Conservation (phyloP, 2,888 invertebrate species). For the Margaritifera margaritifera region DNA sequence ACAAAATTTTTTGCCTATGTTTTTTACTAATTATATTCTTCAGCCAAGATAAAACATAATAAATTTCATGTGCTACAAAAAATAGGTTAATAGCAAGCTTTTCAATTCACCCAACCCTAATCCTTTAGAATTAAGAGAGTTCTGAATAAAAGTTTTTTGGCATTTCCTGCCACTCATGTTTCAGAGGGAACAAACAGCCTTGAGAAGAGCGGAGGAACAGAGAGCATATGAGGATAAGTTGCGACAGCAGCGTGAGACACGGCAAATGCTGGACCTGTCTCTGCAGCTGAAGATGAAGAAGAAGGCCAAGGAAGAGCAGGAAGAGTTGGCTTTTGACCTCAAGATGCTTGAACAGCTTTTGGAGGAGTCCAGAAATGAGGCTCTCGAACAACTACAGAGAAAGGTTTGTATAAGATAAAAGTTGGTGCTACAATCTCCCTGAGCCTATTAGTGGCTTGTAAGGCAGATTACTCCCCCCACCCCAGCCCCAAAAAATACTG, state of each 20-base stretch:
- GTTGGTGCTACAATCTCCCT: not conserved
- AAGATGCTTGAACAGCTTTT: slow-evolving; percentile 71
- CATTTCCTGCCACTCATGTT: too few species aligned
- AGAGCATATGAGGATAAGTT: slow-evolving; percentile 65
- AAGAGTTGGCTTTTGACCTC: slow-evolving; percentile 72
- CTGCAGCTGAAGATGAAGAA: slow-evolving; percentile 68
- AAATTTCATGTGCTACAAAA: too few species aligned
- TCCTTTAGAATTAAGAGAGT: too few species aligned
- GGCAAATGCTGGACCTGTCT: slow-evolving; percentile 64
- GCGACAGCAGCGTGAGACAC: slow-evolving; percentile 62
- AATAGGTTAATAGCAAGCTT: too few species aligned
- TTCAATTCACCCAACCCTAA: too few species aligned
- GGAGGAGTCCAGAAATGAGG: slow-evolving; percentile 69
- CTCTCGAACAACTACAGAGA: slow-evolving; percentile 66
- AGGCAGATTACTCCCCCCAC: not conserved
- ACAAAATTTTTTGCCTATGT: too few species aligned
- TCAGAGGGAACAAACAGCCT: slow-evolving; percentile 66
- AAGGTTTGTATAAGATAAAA: slow-evolving; percentile 57
- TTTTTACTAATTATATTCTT: too few species aligned
- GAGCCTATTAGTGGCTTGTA: too few species aligned
- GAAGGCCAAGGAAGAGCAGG: slow-evolving; percentile 69
- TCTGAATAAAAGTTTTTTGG: too few species aligned
- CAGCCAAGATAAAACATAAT: too few species aligned
- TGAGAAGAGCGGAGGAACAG: slow-evolving; percentile 69
- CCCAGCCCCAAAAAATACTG: too few species aligned